A percentile compares a stretch with the other conserved stretches of the same genome.
phyloP scores from a whole-genome alignment of 2,888 invertebrate genomes.

The Leucoma salicis region DNA sequence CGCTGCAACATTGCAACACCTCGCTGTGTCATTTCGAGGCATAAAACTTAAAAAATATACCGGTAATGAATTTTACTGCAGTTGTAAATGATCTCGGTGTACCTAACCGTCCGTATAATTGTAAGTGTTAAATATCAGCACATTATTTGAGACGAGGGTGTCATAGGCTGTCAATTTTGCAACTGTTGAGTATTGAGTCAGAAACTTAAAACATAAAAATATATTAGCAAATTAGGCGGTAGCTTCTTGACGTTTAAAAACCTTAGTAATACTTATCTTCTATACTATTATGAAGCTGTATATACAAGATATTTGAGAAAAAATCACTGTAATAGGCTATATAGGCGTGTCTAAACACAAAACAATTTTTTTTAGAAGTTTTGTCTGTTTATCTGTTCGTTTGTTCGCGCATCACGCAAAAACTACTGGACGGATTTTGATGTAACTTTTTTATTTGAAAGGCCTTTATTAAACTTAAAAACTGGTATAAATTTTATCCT shows the following conservation, averaged over 20 bases:
- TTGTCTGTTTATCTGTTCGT: too few relatives aligned
- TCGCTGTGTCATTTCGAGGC: constrained; percentile 12
- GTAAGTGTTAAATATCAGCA: constrained; percentile 29
- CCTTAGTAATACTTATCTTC: neutral
- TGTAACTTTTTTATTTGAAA: too few relatives aligned
- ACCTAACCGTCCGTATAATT: constrained; percentile 18
- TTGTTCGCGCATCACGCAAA: too few relatives aligned
- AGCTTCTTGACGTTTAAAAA: neutral
- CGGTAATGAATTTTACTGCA: constrained; percentile 26
- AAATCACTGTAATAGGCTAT: too few relatives aligned
- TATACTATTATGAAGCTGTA: too few relatives aligned
- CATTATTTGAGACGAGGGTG: constrained; percentile 18
- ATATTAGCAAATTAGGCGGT: neutral
- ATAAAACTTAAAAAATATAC: constrained; percentile 25
- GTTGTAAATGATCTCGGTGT: constrained; percentile 18
- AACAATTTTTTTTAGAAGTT: too few relatives aligned
- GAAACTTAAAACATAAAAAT: neutral
- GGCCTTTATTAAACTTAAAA: too few relatives aligned
- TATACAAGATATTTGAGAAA: too few relatives aligned
- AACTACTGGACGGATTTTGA: too few relatives aligned
- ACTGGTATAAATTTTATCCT: too few relatives aligned
- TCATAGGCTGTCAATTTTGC: constrained; percentile 12
- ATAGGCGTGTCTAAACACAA: too few relatives aligned
- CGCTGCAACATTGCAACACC: constrained; percentile 21
- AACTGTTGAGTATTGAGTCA: neutral